Evolutionary conservation across 2,888 invertebrate genomes (phyloP).

Genomic region (Deilephila porcellus): DNA sequence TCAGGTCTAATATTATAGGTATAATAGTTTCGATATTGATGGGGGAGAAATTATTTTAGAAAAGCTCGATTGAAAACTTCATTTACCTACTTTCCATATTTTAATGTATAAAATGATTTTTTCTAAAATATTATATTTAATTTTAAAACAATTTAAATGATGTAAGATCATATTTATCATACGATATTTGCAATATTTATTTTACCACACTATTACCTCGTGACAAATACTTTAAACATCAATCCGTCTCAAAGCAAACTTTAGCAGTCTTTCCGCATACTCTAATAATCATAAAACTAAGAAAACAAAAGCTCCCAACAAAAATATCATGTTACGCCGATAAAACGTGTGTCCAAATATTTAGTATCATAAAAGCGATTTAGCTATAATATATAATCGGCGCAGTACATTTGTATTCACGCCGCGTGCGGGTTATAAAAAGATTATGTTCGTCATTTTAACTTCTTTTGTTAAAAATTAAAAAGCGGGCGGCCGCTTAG

Average conservation of each 20-base stretch:
- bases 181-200: too few relatives aligned
- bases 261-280: constrained; percentile 81
- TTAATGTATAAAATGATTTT: too few relatives aligned
- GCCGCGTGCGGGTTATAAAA: constrained; percentile 73
- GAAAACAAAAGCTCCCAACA: constrained; percentile 67
- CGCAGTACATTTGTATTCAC: constrained; percentile 77
- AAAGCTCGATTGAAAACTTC: too few relatives aligned
- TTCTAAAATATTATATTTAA: too few relatives aligned
- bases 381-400: constrained; percentile 81
- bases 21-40: too few relatives aligned
- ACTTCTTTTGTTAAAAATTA: constrained; percentile 78
- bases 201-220: too few relatives aligned
- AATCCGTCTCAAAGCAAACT: constrained; percentile 41
- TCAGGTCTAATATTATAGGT: too few relatives aligned
- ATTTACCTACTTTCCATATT: too few relatives aligned
- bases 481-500: constrained; percentile 72
- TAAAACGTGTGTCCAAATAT: constrained; percentile 83
- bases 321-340: constrained; percentile 83
- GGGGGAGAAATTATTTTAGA: too few relatives aligned
- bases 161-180: too few relatives aligned
- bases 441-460: constrained; percentile 76
- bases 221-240: not conserved
- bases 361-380: constrained; percentile 82
- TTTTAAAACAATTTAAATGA: too few relatives aligned
- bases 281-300: constrained; percentile 74